Evolutionary conservation across 2,888 invertebrate genomes (phyloP).

Genomic region (Deilephila elpenor): DNA sequence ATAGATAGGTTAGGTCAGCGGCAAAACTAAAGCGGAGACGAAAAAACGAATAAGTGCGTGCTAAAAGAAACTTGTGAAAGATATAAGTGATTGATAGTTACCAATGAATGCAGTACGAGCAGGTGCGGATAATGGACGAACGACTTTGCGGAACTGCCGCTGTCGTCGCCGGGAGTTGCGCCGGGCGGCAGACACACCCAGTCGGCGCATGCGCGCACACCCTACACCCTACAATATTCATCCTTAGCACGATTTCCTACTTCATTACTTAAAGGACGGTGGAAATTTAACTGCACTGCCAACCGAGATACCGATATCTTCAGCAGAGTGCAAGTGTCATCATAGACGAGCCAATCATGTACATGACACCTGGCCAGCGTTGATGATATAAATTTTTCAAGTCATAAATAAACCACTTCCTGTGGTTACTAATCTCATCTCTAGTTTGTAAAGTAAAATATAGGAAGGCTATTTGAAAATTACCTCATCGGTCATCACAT

Average conservation of each 20-base stretch:
- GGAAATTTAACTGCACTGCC: slow-evolving; percentile 43
- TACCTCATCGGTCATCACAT: no score
- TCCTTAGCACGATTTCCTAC: slow-evolving; percentile 44
- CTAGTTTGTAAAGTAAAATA: no score
- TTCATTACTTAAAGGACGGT: slow-evolving; percentile 41
- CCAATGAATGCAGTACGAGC: slow-evolving; percentile 46
- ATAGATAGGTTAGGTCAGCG: not conserved
- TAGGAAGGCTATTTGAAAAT: no score
- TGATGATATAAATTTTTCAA: not conserved
- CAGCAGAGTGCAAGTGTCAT: not conserved
- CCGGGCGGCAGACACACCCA: slow-evolving; percentile 76
- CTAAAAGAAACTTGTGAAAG: slow-evolving; percentile 15
- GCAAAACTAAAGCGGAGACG: not conserved
- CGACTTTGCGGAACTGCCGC: slow-evolving; percentile 72
- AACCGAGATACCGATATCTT: slow-evolving; percentile 19
- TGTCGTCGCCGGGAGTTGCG: slow-evolving; percentile 62
- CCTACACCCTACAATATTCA: slow-evolving; percentile 46
- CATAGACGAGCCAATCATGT: not conserved
- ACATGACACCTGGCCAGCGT: not conserved
- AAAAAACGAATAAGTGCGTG: not conserved
- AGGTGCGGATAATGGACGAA: slow-evolving; percentile 39
- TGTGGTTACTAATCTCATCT: no score
- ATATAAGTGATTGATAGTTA: slow-evolving; percentile 55
- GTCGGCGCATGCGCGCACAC: slow-evolving; percentile 73
- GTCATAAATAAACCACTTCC: no score